These are phyloP conservation scores for Microchirus variegatus DNA, from an alignment of 2,797 vertebrate species.

Conservation along the genomic window DNA sequence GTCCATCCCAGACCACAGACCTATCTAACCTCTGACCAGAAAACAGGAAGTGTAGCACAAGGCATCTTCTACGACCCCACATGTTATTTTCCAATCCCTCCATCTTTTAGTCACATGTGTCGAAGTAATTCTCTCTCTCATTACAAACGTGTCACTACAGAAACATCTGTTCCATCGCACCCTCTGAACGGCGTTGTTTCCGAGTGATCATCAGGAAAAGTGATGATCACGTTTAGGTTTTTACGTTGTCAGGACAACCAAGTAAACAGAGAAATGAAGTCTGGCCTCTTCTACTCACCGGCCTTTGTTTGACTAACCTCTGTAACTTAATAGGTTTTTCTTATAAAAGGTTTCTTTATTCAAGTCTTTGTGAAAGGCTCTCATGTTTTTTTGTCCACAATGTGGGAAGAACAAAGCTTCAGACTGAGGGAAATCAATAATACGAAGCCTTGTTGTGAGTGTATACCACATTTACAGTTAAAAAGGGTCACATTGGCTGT, in stretches of 20 bases:
- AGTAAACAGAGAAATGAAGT: background rate
- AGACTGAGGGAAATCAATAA: background rate
- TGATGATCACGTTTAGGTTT: background rate
- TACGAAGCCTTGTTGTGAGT: too few species aligned
- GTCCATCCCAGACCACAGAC: conserved; percentile 56
- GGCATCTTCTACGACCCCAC: conserved; percentile 13
- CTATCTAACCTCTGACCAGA: conserved; percentile 53
- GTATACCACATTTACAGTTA: too few species aligned
- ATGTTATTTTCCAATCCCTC: conserved; percentile 4
- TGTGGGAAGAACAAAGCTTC: background rate
- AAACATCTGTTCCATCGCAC: conserved; percentile 13
- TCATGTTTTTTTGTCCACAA: background rate
- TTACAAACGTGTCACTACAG: conserved; percentile 15
- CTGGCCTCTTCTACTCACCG: background rate
- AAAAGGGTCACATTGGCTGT: too few species aligned
- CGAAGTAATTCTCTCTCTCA: background rate
- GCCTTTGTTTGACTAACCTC: conserved; percentile 5
- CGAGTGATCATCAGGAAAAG: background rate
- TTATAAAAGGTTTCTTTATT: conserved; percentile 15
- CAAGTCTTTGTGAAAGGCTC: conserved; percentile 1
- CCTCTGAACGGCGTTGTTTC: conserved; percentile 1
- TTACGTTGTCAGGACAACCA: background rate
- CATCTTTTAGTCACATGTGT: background rate
- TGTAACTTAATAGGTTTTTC: conserved; percentile 12
- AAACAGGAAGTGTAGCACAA: conserved; percentile 59